These are phyloP conservation scores for Sceloporus tristichus DNA, from an alignment of 2,113 vertebrate genomes.

Conservation along the genomic window DNA sequence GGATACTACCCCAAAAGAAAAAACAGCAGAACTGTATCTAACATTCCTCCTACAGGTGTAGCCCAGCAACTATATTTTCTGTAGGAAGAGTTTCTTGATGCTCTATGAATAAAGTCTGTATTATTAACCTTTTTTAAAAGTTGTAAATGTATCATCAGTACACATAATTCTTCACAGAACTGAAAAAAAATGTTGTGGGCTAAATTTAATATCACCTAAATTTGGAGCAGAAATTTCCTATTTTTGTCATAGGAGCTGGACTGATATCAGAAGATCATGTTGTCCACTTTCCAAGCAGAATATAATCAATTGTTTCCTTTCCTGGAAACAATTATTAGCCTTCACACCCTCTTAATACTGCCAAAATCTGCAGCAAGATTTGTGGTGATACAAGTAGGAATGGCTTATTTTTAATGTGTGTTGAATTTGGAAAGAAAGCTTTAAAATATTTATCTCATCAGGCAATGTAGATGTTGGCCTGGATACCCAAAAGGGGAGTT, in stretches of 20 bases:
- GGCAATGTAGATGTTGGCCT: constrained; percentile 5
- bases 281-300: not conserved
- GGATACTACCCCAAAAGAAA: not conserved
- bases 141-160: not conserved
- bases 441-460: constrained; percentile 14
- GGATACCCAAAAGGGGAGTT: not conserved
- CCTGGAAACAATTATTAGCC: not conserved
- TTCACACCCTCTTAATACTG: not conserved
- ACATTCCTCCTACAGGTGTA: not conserved
- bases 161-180: not conserved
- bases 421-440: not conserved
- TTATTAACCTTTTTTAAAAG: not conserved
- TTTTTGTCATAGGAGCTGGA: not conserved
- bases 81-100: constrained; percentile 17
- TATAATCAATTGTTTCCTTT: not conserved
- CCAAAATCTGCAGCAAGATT: not conserved
- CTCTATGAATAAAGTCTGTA: constrained; percentile 15
- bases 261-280: not conserved
- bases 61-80: constrained; percentile 5
- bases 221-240: not conserved
- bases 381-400: not conserved
- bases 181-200: not conserved
- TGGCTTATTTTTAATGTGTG: constrained; percentile 12
- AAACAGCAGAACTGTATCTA: not conserved
- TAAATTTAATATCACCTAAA: not conserved